phyloP scores from a whole-genome alignment of 2,797 vertebrate species.

The Echiichthys vipera region DNA sequence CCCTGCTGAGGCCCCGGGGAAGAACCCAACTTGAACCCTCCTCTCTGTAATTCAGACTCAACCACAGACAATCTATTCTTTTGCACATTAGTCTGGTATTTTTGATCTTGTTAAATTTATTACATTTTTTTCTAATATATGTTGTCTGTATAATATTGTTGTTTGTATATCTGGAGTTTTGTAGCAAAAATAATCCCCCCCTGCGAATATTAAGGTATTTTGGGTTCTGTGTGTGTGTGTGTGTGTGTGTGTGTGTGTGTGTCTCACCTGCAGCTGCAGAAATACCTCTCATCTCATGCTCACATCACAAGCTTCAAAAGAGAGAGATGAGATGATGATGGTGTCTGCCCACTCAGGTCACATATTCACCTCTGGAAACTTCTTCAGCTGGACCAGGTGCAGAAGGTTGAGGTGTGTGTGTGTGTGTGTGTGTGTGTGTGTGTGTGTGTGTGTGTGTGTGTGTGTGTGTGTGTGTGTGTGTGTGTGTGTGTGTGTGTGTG shows the following conservation, averaged over 20 bases:
- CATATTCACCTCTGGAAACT: conserved; percentile 44
- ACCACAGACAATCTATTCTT: too few relatives aligned
- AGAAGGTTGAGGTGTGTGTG: conserved; percentile 16
- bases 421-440: conserved; percentile 1
- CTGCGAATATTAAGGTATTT: too few relatives aligned
- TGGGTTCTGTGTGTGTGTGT: conserved; percentile 14
- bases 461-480: neutral
- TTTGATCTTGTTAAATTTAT: too few relatives aligned
- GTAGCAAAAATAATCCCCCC: too few relatives aligned
- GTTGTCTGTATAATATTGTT: too few relatives aligned
- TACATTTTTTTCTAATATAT: too few relatives aligned
- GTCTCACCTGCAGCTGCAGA: conserved; percentile 37
- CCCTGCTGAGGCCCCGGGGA: conserved; percentile 24
- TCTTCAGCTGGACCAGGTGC: conserved; percentile 50
- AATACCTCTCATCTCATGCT: conserved; percentile 46
- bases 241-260: neutral
- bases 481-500: neutral
- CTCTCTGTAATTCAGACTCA: too few relatives aligned
- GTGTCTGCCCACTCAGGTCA: conserved; percentile 46
- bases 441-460: neutral
- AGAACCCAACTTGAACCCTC: conserved; percentile 52
- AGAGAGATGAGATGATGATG: conserved; percentile 58
- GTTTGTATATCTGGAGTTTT: too few relatives aligned
- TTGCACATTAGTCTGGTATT: too few relatives aligned
- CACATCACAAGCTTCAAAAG: conserved; percentile 45